Evolutionary conservation across 2,797 vertebrate species (phyloP), one percentile per base, ranked within the genome.

Genomic region (Karalla daura): DNA sequence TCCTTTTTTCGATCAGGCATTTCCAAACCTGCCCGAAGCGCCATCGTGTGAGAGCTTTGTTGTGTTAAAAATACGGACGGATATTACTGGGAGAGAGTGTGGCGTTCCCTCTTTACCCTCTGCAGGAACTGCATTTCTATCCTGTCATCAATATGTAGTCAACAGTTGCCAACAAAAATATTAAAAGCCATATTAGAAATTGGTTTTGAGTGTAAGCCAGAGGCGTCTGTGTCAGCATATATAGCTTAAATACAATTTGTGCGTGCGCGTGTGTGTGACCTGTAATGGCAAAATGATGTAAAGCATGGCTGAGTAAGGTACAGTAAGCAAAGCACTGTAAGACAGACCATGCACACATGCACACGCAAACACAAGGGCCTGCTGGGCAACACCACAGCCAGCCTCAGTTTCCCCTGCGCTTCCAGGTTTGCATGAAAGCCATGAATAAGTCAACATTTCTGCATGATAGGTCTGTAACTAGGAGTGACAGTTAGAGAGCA

Each of bases 381-480:
- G 54, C 44, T 62, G 52, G 39, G 50, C 79, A 64, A 65, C 45
- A 21, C 51, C 83, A 44, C 59, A 59, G 63, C 72, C 80, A 68
- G 78, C 85, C 80, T 83, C 81, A 76, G 80, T 88, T 88, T 90
- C 86, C 73, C 70, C 81, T 69, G 79, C 70, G 83, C 75, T 67
- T 74, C 74, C 73, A 78, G 74, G 86, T 88, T 88, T 85, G 88
- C 87, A 89, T 90, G 86, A 88, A 89, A 80, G 77, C 56, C 80
- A 91, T 93, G 81, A 93, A 93, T 93, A 89, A 92, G 84, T 93
- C 84, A 92, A 81, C 73, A 80, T 87, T 87, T 91, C 88, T 91
- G 89, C 86, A 88, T 84, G 86, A 85, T 85, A 89, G 87, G 84
- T 83, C 86, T 87, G 86, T 89, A 90, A 92, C 84, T 85, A 84